Evolutionary conservation across 2,113 vertebrate genomes (phyloP).

Genomic region (Psilopogon haemacephalus): DNA sequence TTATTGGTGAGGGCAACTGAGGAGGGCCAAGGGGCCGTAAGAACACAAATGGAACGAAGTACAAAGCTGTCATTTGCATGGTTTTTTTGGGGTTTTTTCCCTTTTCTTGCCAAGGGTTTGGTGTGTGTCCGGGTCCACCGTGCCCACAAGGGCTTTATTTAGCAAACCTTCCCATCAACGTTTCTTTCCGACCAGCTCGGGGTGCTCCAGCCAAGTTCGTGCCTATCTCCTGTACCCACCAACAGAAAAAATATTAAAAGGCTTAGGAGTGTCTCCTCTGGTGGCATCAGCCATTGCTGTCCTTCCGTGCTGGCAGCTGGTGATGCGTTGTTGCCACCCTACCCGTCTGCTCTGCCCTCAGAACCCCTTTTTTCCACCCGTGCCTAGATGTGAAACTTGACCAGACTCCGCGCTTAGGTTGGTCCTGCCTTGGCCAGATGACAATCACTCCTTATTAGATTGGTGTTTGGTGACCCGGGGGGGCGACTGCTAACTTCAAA

Average conservation of each 20-base stretch:
- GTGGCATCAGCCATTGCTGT: not conserved
- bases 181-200: constrained; percentile 18
- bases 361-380: not conserved
- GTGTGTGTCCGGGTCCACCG: not conserved
- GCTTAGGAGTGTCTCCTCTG: constrained; percentile 3
- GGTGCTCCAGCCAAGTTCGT: not conserved
- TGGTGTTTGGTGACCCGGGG: fast-evolving
- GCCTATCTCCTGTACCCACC: not conserved
- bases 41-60: constrained; percentile 25
- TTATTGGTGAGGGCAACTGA: constrained; percentile 69
- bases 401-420: not conserved
- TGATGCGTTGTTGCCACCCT: constrained; percentile 24
- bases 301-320: not conserved
- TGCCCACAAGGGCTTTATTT: not conserved
- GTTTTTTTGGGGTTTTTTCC: not conserved
- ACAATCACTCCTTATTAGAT: fast-evolving
- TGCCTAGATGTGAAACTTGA: not conserved
- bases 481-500: not conserved
- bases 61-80: not conserved
- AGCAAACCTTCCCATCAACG: not conserved
- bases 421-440: not conserved
- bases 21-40: not conserved
- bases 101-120: not conserved
- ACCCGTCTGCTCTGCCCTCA: not conserved
- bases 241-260: constrained; percentile 39